Conservation (phyloP, 1,140 invertebrate species). For the Diachasma alloeum region DNA sequence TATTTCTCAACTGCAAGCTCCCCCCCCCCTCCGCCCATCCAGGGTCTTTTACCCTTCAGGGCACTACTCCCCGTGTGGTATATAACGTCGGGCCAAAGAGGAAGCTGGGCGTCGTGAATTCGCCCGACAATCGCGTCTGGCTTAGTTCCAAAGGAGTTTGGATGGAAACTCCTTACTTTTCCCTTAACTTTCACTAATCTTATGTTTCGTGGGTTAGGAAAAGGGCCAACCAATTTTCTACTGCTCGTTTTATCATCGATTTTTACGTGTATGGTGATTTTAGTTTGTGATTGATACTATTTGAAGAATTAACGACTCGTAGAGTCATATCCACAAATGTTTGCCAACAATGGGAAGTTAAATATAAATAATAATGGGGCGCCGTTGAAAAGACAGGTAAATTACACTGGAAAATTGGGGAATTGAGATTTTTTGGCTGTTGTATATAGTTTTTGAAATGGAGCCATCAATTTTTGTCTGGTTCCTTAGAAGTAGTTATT, state of each 20-base stretch:
- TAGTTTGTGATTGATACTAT: not conserved
- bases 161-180: constrained; percentile 33
- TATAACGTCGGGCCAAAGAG: constrained; percentile 11
- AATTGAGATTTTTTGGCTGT: too few relatives aligned
- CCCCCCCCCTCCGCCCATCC: constrained; percentile 1
- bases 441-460: too few relatives aligned
- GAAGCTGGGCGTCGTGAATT: constrained; percentile 37
- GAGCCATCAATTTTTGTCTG: too few relatives aligned
- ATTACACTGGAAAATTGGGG: too few relatives aligned
- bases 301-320: not conserved
- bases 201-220: constrained; percentile 31
- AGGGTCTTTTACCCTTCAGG: not conserved
- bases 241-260: not conserved
- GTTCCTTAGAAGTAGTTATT: too few relatives aligned
- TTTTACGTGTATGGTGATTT: not conserved
- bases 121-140: constrained; percentile 43
- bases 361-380: too few relatives aligned
- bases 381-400: too few relatives aligned
- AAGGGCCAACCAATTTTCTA: constrained; percentile 2
- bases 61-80: not conserved
- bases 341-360: not conserved
- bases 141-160: constrained; percentile 44
- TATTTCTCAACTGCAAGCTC: constrained; percentile 17
- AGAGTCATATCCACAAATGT: not conserved
- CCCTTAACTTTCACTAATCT: constrained; percentile 25